A percentile compares a stretch with the other conserved stretches of the same genome.
These are phyloP conservation scores for Diorhabda sublineata DNA, from an alignment of 1,140 invertebrate species.

Conservation along the genomic window DNA sequence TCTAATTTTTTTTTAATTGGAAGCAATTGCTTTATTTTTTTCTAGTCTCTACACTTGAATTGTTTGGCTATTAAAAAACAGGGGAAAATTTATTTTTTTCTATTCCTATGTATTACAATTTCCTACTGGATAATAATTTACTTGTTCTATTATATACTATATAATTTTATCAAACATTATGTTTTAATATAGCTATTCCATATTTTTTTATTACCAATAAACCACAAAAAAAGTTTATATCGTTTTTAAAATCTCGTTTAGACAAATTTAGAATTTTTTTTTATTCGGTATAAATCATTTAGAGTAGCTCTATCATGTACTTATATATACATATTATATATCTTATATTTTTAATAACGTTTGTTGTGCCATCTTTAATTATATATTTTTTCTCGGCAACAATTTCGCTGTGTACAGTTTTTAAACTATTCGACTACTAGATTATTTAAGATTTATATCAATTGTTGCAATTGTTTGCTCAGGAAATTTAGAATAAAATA, in stretches of 20 bases:
- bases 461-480: slow-evolving; percentile 39
- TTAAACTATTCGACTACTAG: slow-evolving; percentile 11
- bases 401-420: slow-evolving; percentile 14
- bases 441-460: slow-evolving; percentile 31
- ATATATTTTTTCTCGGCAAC: slow-evolving; percentile 11
- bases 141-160: too few relatives aligned
- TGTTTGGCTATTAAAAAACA: too few relatives aligned
- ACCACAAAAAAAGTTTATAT: not conserved
- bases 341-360: slow-evolving; percentile 23
- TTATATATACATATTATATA: slow-evolving; percentile 11
- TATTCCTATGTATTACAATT: too few relatives aligned
- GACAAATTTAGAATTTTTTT: too few relatives aligned
- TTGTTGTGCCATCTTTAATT: slow-evolving; percentile 15
- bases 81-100: too few relatives aligned
- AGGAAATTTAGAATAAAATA: slow-evolving; percentile 30
- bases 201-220: slow-evolving; percentile 1
- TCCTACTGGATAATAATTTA: too few relatives aligned
- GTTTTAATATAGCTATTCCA: not conserved
- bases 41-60: too few relatives aligned
- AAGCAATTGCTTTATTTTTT: too few relatives aligned
- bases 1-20: too few relatives aligned
- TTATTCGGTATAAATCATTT: not conserved
- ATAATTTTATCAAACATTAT: too few relatives aligned
- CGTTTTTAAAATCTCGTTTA: not conserved
- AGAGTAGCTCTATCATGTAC: slow-evolving; percentile 19